These are phyloP conservation scores for Morone saxatilis DNA, from an alignment of 2,113 vertebrate genomes.

Conservation along the genomic window DNA sequence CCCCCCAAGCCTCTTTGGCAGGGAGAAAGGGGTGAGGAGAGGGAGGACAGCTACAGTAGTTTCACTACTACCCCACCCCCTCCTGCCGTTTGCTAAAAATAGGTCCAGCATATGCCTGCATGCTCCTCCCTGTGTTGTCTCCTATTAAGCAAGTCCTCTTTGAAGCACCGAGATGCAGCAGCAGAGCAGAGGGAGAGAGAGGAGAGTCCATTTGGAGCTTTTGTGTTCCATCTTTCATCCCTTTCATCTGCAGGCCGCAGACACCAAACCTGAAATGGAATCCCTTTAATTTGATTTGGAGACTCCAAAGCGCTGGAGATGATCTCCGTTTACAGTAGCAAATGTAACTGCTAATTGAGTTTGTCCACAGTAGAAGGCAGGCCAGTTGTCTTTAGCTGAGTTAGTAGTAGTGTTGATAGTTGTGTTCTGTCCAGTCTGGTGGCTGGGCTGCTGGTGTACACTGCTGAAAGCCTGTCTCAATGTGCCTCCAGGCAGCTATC, in stretches of 20 bases:
- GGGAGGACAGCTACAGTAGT: conserved; percentile 56
- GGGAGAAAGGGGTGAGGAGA: conserved; percentile 50
- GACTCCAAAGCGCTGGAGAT: conserved; percentile 48
- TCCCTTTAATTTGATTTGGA: conserved; percentile 73
- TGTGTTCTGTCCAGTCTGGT: conserved; percentile 15
- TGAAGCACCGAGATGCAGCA: conserved; percentile 66
- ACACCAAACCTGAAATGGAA: conserved; percentile 74
- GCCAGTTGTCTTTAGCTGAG: conserved; percentile 29
- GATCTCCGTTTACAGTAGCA: conserved; percentile 39
- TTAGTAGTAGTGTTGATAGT: conserved; percentile 11
- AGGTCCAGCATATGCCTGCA: conserved; percentile 69
- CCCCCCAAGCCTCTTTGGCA: conserved; percentile 36
- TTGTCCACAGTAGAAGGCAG: conserved; percentile 49
- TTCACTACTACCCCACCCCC: conserved; percentile 57
- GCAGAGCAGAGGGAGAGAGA: conserved; percentile 5
- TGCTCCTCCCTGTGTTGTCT: conserved; percentile 70
- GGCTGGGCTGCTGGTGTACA: not conserved
- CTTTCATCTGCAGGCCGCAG: conserved; percentile 59
- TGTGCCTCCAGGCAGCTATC: conserved; percentile 35
- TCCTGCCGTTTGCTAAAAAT: conserved; percentile 72
- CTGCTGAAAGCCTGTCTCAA: not conserved
- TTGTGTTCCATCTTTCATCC: conserved; percentile 58
- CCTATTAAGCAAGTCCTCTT: conserved; percentile 71
- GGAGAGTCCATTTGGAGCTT: conserved; percentile 66
- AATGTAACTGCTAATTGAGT: conserved; percentile 69